These are phyloP conservation scores for Notamacropus eugenii DNA, from an alignment of 2,797 vertebrate species.

Conservation along the genomic window DNA sequence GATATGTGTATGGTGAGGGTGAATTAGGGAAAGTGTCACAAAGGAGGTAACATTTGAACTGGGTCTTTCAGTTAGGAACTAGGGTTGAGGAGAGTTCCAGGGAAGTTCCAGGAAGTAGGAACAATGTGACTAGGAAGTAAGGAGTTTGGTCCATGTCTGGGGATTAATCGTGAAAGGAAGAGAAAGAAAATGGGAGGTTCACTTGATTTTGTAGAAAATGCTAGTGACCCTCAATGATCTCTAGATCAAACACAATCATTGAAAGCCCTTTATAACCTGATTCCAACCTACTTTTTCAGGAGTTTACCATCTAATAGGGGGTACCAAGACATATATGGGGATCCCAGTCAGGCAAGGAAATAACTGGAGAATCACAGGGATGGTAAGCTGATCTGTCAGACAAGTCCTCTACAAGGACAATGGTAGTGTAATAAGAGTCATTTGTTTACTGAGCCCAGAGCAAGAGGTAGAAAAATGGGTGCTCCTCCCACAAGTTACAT, in stretches of 20 bases:
- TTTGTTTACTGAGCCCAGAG: not conserved
- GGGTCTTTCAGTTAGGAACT: not conserved
- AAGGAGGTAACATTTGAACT: not conserved
- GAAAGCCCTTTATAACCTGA: not conserved
- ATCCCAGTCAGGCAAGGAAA: not conserved
- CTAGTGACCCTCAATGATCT: not conserved
- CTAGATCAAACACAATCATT: not conserved
- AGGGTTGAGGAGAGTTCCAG: not conserved
- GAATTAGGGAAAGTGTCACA: not conserved
- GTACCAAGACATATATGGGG: not conserved
- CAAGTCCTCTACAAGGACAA: not conserved
- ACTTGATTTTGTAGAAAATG: not conserved
- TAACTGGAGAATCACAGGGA: not conserved
- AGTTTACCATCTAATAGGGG: not conserved
- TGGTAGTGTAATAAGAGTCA: not conserved
- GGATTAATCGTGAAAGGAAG: not conserved
- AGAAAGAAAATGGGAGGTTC: not conserved
- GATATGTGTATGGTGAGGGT: not conserved
- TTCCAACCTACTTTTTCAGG: not conserved
- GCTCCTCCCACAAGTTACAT: not conserved
- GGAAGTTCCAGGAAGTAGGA: not conserved
- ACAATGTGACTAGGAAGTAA: not conserved
- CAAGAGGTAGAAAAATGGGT: not conserved
- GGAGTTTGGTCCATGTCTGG: not conserved
- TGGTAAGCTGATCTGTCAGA: not conserved